Conservation (phyloP, 2,797 vertebrate genomes). For the Falco biarmicus region DNA sequence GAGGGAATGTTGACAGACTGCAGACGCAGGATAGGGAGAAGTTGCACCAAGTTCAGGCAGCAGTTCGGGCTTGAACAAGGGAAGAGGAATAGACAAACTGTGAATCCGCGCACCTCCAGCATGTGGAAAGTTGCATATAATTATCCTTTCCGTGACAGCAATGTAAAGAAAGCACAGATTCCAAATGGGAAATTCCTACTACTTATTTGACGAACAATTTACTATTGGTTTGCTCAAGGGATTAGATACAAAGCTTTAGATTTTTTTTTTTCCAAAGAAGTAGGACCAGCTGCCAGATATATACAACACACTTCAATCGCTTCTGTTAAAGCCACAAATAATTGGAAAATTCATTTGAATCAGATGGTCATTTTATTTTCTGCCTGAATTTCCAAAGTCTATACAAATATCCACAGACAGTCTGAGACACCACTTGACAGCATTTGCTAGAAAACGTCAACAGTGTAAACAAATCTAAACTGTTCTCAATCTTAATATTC, state of each 20-base stretch:
- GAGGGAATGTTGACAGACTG: background rate
- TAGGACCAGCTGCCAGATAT: constrained; percentile 58
- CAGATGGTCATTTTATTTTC: constrained; percentile 35
- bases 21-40: background rate
- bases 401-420: background rate
- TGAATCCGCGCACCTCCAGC: background rate
- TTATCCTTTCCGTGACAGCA: background rate
- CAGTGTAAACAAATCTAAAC: constrained; percentile 40
- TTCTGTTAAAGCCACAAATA: constrained; percentile 60
- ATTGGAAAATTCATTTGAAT: constrained; percentile 62
- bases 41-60: background rate
- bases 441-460: background rate
- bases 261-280: background rate
- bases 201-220: constrained; percentile 45
- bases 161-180: constrained; percentile 34
- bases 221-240: constrained; percentile 34
- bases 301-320: constrained; percentile 52
- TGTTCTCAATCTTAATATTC: background rate
- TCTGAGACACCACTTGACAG: constrained; percentile 24
- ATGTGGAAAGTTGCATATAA: background rate
- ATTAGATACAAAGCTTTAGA: constrained; percentile 45
- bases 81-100: background rate
- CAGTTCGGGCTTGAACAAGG: background rate
- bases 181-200: constrained; percentile 8
- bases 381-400: constrained; percentile 38